A percentile compares a stretch with the other conserved stretches of the same genome.
phyloP scores from a whole-genome alignment of 2,797 vertebrate genomes.

The Labeo calbasu region DNA sequence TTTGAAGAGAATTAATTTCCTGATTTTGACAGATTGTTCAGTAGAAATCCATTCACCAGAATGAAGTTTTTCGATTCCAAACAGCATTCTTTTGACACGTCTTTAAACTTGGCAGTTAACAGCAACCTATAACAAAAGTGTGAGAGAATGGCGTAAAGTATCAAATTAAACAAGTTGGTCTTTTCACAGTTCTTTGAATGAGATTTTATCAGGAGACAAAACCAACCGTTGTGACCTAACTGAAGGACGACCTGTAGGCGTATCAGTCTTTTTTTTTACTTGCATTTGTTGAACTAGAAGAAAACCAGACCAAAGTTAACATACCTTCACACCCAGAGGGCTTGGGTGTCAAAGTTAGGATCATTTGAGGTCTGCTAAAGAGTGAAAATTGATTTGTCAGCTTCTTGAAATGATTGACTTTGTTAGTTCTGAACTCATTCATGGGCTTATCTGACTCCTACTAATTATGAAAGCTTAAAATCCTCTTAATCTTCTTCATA shows the following conservation, averaged over 20 bases:
- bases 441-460: background rate
- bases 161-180: background rate
- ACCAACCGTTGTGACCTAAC: conserved; percentile 37
- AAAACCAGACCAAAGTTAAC: conserved; percentile 24
- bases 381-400: background rate
- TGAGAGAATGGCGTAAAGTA: background rate
- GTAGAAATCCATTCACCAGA: background rate
- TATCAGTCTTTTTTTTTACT: background rate
- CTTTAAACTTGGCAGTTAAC: background rate
- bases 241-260: conserved; percentile 37
- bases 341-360: conserved; percentile 3
- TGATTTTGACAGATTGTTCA: background rate
- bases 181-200: background rate
- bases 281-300: conserved; percentile 1
- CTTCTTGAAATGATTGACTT: background rate
- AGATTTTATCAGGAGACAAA: conserved; percentile 44
- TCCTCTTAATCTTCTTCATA: no score
- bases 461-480: background rate
- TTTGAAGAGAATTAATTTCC: background rate
- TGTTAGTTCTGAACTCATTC: background rate
- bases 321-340: conserved; percentile 18
- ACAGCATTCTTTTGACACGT: background rate
- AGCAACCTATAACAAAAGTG: background rate
- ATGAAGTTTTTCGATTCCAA: background rate
- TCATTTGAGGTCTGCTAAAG: background rate